Conservation (phyloP, 2,113 vertebrate species). For the Cochlearius cochlearius region DNA sequence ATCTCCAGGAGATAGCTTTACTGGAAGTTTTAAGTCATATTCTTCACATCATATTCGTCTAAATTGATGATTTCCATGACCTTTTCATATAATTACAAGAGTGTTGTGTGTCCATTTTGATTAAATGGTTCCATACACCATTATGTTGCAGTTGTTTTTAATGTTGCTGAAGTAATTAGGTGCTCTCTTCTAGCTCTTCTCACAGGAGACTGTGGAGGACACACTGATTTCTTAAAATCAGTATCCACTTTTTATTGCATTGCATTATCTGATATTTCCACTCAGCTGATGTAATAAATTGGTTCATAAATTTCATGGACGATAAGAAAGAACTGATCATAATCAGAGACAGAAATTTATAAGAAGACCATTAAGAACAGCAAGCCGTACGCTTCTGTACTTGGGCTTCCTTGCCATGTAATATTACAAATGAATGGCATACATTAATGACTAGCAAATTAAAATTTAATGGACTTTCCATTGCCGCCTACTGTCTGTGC, state of each 20-base stretch:
- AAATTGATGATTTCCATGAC: conserved; percentile 66
- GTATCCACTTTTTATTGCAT: neutral
- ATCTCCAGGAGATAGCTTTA: conserved; percentile 73
- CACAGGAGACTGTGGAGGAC: neutral
- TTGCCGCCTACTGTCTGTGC: neutral
- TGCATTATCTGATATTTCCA: conserved; percentile 12
- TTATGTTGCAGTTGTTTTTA: conserved; percentile 33
- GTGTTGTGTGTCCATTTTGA: conserved; percentile 57
- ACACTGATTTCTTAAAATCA: conserved; percentile 19
- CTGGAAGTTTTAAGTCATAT: conserved; percentile 72
- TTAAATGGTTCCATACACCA: conserved; percentile 45
- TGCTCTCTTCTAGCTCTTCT: neutral
- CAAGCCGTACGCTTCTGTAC: neutral
- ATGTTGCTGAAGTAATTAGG: conserved; percentile 23
- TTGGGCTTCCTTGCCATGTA: neutral
- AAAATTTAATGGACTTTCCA: conserved; percentile 23
- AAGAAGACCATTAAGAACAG: conserved; percentile 32
- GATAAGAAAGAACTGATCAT: neutral
- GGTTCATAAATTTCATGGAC: conserved; percentile 21
- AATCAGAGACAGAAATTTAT: conserved; percentile 6
- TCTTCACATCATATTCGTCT: conserved; percentile 60
- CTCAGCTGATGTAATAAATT: conserved; percentile 15
- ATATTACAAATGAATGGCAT: neutral
- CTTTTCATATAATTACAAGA: conserved; percentile 67
- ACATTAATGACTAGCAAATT: neutral